Evolutionary conservation across 2,888 invertebrate genomes (phyloP), one percentile per base, ranked within the genome.

Genomic region (Lissocephala sabroskyi): DNA sequence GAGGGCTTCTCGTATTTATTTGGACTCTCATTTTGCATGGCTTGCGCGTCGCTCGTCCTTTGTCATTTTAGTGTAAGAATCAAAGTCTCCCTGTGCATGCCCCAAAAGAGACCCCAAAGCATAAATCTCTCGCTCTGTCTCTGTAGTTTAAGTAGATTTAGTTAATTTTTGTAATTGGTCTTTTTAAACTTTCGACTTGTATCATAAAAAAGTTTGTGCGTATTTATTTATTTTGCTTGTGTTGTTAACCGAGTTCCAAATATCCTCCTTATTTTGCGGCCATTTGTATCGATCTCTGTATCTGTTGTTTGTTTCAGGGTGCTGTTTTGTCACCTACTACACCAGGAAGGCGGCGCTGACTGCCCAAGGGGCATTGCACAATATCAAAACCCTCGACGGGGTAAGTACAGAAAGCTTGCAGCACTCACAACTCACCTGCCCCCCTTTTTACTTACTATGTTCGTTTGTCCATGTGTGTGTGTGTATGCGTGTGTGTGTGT

Each of bases 241-340:
- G 4, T 23, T 23, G 3, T 23, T 23, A 7, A 23, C 7, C 7
- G 23, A 5, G 3, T 16, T 41, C n/a, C n/a, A n/a, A n/a, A n/a
- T n/a, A n/a, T n/a, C n/a, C n/a, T n/a, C n/a, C n/a, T n/a, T n/a
- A n/a, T n/a, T n/a, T n/a, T n/a, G n/a, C n/a, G n/a, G n/a, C n/a
- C n/a, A n/a, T 28, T 16, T 11, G 33, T 4, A 33, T 28, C 13
- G 10, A 37, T 49, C 44, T 40, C 44, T 62, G 41, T 62, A 48
- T 52, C 11, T 53, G 49, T 60, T 59, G 33, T 42, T 37, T 45
- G 37, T 49, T 50, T 29, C 39, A 59, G 98, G 98, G 86, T 99
- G 98, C 90, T 99, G 98, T 90, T 99, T 99, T 89, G 98, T 99
- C 84, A 99, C 98, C 85, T 99, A 96, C 89, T 98, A 92, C 88